phyloP scores from a whole-genome alignment of 2,888 invertebrate species.

The Eumacrocentrus americanus region DNA sequence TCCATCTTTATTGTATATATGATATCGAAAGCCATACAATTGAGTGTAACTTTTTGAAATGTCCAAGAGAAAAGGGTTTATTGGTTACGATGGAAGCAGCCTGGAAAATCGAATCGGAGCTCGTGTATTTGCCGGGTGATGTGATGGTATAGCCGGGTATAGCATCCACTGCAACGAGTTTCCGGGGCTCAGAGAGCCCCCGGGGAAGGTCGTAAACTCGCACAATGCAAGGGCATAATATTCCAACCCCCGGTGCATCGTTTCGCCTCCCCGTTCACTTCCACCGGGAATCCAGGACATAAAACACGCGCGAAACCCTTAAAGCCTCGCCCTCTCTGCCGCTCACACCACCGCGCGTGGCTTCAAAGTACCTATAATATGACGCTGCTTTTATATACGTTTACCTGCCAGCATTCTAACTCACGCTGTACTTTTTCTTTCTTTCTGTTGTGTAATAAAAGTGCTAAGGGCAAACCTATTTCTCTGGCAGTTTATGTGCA shows the following conservation, averaged over 20 bases:
- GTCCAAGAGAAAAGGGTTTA: too few species aligned
- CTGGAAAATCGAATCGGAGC: conserved; percentile 11
- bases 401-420: neutral
- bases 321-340: conserved; percentile 16
- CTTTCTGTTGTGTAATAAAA: too few species aligned
- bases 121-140: too few species aligned
- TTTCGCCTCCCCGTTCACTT: conserved; percentile 13
- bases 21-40: too few species aligned
- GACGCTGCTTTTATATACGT: neutral
- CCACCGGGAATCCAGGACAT: conserved; percentile 23
- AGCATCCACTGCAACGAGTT: conserved; percentile 24
- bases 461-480: neutral
- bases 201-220: conserved; percentile 27
- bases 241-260: conserved; percentile 32
- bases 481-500: neutral
- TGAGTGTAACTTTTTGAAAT: too few species aligned
- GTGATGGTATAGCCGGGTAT: conserved; percentile 29
- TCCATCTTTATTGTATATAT: too few species aligned
- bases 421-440: neutral
- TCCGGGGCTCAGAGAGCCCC: conserved; percentile 31
- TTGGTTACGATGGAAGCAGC: neutral
- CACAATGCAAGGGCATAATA: conserved; percentile 33
- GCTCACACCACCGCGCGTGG: neutral
- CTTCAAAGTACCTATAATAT: conserved; percentile 11
- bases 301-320: conserved; percentile 25